These are phyloP conservation scores for Montifringilla adamsi DNA, from an alignment of 2,113 vertebrate genomes.

Conservation along the genomic window DNA sequence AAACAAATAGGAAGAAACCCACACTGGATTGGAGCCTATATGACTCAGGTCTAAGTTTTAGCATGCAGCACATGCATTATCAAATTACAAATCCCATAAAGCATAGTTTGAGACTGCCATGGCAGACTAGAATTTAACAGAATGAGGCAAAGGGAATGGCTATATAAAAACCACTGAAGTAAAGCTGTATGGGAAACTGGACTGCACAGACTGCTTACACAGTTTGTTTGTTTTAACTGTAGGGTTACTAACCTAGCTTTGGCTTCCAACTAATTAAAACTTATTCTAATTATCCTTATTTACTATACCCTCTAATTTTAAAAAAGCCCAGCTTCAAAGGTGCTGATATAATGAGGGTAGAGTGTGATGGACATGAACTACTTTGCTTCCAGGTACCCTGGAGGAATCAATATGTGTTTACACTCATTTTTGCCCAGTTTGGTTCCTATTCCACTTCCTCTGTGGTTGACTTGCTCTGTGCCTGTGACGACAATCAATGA, in stretches of 20 bases:
- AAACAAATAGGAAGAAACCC: neutral
- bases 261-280: conserved; percentile 13
- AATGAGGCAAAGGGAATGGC: neutral
- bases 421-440: neutral
- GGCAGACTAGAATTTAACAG: neutral
- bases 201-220: neutral
- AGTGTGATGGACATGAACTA: neutral
- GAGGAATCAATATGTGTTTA: neutral
- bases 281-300: neutral
- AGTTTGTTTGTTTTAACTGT: neutral
- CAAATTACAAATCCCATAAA: neutral
- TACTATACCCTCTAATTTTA: neutral
- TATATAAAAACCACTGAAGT: neutral
- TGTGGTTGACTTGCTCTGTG: conserved; percentile 23
- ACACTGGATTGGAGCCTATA: neutral
- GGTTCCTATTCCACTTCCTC: conserved; percentile 29
- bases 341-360: neutral
- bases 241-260: neutral
- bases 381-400: conserved; percentile 23
- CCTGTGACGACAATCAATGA: neutral
- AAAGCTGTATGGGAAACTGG: neutral
- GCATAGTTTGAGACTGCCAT: neutral
- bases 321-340: neutral
- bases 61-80: neutral
- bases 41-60: neutral